Evolutionary conservation across 2,888 invertebrate species (phyloP).

Genomic region (Drosophila paucipuncta): DNA sequence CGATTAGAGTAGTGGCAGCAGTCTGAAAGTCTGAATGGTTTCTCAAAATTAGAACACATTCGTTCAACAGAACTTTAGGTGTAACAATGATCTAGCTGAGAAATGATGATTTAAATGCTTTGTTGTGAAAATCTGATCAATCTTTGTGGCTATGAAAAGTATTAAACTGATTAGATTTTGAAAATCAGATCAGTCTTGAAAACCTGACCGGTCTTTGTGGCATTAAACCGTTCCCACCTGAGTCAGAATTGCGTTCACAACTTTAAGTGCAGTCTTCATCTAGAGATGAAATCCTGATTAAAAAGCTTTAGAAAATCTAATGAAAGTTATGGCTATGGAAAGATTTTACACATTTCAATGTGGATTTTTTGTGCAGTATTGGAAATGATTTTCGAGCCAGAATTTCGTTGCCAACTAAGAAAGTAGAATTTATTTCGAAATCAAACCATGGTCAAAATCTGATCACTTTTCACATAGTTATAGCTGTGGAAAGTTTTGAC

Average conservation of each 20-base stretch:
- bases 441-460: background rate
- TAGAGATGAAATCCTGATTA: background rate
- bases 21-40: too few relatives aligned
- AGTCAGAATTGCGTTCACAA: background rate
- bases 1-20: background rate
- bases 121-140: background rate
- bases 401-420: too few relatives aligned
- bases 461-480: background rate
- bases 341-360: background rate
- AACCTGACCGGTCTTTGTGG: too few relatives aligned
- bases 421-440: too few relatives aligned
- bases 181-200: too few relatives aligned
- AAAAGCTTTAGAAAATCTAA: background rate
- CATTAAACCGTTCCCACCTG: rapidly evolving
- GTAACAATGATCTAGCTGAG: background rate
- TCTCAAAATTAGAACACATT: background rate
- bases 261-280: background rate
- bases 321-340: background rate
- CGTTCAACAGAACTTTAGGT: background rate
- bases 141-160: too few relatives aligned
- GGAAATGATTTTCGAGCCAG: background rate
- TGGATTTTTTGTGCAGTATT: background rate
- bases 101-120: rapidly evolving
- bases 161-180: too few relatives aligned
- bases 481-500: background rate